Percentiles rank a stretch among this genome's conserved stretches.
These are phyloP conservation scores for Stichopus horrens DNA, from an alignment of 53 echinoderm and acorn worm species.

Conservation along the genomic window DNA sequence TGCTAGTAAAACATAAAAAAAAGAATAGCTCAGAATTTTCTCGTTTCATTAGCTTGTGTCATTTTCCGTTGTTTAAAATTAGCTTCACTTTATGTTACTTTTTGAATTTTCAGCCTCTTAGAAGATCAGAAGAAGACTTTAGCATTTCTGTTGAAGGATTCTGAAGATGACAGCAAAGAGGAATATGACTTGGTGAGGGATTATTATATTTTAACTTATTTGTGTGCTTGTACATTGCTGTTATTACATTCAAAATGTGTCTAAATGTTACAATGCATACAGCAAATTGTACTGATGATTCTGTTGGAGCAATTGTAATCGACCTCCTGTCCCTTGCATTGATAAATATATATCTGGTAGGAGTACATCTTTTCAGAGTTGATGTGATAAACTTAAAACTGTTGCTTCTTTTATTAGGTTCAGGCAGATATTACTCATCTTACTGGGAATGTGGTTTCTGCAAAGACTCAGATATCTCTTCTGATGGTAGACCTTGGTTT, in stretches of 20 bases:
- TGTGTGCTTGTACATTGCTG: not conserved
- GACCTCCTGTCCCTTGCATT: no score
- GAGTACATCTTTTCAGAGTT: no score
- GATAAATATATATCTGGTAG: no score
- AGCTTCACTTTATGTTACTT: not conserved
- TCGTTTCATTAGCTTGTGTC: no score
- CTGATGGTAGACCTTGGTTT: constrained; percentile 10
- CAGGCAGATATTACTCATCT: not conserved
- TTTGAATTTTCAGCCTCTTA: not conserved
- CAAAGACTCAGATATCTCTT: not conserved
- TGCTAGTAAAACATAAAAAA: not conserved
- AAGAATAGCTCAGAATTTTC: no score
- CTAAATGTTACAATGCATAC: not conserved
- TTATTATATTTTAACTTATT: not conserved
- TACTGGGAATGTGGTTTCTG: not conserved
- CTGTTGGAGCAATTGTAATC: no score
- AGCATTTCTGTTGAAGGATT: constrained; percentile 5
- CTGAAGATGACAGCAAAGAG: not conserved
- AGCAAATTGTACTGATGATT: no score
- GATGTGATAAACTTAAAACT: no score
- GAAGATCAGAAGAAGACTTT: constrained; percentile 26
- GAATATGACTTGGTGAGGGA: constrained; percentile 15
- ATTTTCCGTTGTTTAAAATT: not conserved
- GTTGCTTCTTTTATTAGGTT: not conserved
- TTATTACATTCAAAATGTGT: not conserved